phyloP scores from a whole-genome alignment of 1,140 invertebrate species.

The Bombus picipes region DNA sequence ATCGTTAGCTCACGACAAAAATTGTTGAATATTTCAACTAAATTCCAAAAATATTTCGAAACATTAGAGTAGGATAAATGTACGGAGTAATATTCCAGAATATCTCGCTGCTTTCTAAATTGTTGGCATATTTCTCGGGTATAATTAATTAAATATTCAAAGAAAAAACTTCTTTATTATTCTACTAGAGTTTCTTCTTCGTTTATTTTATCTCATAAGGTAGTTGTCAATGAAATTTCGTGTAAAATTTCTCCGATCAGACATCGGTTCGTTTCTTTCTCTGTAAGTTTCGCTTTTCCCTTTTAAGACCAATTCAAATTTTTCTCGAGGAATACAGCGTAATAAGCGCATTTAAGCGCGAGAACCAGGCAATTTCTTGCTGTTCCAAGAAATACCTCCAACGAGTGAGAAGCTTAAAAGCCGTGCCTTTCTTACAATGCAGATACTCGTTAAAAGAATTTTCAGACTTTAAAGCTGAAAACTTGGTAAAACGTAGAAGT shows the following conservation, averaged over 20 bases:
- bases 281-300: background rate
- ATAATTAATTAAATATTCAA: background rate
- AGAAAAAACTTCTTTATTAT: background rate
- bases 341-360: constrained; percentile 28
- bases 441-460: constrained; percentile 41
- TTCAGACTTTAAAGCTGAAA: constrained; percentile 24
- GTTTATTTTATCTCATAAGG: background rate
- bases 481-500: constrained; percentile 7
- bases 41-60: background rate
- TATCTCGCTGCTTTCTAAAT: background rate
- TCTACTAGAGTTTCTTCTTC: background rate
- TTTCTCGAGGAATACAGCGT: constrained; percentile 4
- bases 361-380: constrained; percentile 34
- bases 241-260: background rate
- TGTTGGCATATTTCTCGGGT: too few relatives aligned
- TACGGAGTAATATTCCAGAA: background rate
- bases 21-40: background rate
- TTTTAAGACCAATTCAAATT: background rate
- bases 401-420: constrained; percentile 30
- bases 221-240: background rate
- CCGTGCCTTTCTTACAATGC: constrained; percentile 22
- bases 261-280: too few relatives aligned
- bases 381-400: background rate
- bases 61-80: background rate
- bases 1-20: constrained; percentile 62